phyloP scores from a whole-genome alignment of 2,113 vertebrate species.

The Ondatra zibethicus region DNA sequence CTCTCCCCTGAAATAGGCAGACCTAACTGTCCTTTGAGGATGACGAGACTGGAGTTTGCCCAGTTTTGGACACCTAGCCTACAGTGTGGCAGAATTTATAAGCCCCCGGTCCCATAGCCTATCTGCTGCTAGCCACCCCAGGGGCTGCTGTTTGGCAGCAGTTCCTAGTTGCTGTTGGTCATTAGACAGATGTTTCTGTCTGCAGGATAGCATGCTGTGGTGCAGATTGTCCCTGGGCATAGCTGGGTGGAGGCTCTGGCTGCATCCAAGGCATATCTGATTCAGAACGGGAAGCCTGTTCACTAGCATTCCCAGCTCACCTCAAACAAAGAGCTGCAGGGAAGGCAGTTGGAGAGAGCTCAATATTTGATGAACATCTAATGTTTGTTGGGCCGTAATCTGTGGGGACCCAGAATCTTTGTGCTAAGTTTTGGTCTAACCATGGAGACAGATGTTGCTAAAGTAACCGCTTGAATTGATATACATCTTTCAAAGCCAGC shows the following conservation, averaged over 20 bases:
- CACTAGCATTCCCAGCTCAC: background rate
- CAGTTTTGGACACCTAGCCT: background rate
- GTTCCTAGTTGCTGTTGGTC: background rate
- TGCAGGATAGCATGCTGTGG: background rate
- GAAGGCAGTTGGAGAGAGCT: constrained; percentile 2
- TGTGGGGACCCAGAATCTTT: background rate
- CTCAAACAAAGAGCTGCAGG: background rate
- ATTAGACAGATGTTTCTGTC: background rate
- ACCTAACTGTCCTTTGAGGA: background rate
- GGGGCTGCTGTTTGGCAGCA: background rate
- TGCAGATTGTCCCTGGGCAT: background rate
- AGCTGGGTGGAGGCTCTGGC: constrained; percentile 28
- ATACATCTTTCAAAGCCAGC: background rate
- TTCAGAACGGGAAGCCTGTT: background rate
- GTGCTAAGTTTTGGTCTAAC: background rate
- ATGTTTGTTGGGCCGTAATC: background rate
- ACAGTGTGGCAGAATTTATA: background rate
- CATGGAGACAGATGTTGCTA: background rate
- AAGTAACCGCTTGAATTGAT: background rate
- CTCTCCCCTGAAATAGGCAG: background rate
- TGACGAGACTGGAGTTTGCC: background rate
- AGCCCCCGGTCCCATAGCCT: background rate
- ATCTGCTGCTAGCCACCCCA: background rate
- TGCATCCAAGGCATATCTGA: background rate
- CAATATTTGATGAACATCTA: constrained; percentile 46